Evolutionary conservation across 2,888 invertebrate genomes (phyloP), one percentile per base, ranked within the genome.

Genomic region (Yponomeuta cagnagella): DNA sequence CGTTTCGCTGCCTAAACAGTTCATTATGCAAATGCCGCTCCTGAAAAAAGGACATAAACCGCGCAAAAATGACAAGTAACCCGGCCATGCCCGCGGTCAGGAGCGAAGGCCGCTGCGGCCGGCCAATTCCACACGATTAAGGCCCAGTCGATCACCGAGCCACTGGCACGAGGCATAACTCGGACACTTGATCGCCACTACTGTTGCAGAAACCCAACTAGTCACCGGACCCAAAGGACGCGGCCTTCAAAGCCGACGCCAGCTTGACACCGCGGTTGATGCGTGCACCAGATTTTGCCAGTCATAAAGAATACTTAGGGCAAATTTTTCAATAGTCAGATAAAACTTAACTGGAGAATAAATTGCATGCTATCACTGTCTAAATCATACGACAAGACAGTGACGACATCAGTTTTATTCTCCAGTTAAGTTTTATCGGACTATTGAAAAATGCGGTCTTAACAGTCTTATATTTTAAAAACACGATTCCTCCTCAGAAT

Each of bases 71-170:
- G 15, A 10, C 52, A 58, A 15, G 52, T 58, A 15, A 58, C 52
- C 52, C 15, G 52, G 52, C 15, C 52, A 15, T 12, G 52, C 15
- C 15, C 15, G 52, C 52, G 52, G 52, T 58, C 52, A 15, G 79
- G 83, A 88, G 31, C 48, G 31, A 88, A 90, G 90, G 88, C 81
- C 89, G 91, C 77, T 90, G 88, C 83, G 74, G 70, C 71, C 69
- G 73, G 72, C 73, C 76, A 86, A 43, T 70, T 88, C 73, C 37
- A 68, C 72, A 74, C 72, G 77, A 88, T 91, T 90, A 89, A 80
- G 83, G 87, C 80, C 82, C 77, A 71, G 74, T 74, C 77, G 73
- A 76, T 90, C 90, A 87, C 69, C 64, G 71, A 75, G 67, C 76
- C 84, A 85, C 71, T 78, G 77, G 72, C 64, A 52, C 63, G 69